phyloP scores from a whole-genome alignment of 2,113 vertebrate genomes.

The Ramphastos sulfuratus region DNA sequence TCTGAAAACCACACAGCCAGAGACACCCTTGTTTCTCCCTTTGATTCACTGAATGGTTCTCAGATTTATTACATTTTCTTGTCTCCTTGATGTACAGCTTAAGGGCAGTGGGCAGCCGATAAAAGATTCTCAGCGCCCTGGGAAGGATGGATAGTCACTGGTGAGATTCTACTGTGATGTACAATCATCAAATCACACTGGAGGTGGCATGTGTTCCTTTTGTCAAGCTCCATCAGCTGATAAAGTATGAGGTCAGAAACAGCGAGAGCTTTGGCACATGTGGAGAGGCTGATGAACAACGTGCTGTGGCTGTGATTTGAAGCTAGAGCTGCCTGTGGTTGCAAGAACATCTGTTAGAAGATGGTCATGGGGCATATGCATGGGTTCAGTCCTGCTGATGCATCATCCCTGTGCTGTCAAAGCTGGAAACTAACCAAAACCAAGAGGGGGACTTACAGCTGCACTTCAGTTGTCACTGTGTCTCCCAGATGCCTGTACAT shows the following conservation, averaged over 20 bases:
- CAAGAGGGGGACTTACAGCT: not conserved
- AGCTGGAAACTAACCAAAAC: constrained; percentile 33
- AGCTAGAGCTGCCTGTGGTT: constrained; percentile 26
- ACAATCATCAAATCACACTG: constrained; percentile 51
- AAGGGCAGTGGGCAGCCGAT: constrained; percentile 53
- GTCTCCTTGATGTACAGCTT: constrained; percentile 61
- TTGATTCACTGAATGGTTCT: constrained; percentile 66
- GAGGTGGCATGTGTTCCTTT: constrained; percentile 60
- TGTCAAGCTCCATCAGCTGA: constrained; percentile 54
- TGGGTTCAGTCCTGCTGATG: constrained; percentile 17
- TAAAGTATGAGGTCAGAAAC: constrained; percentile 52
- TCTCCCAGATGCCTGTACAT: not conserved
- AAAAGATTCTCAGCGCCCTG: constrained; percentile 60
- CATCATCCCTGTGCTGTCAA: not conserved
- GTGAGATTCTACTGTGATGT: constrained; percentile 57
- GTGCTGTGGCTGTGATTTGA: constrained; percentile 8
- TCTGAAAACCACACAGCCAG: constrained; percentile 51
- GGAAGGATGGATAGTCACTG: constrained; percentile 46
- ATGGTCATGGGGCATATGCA: not conserved
- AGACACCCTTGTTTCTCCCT: constrained; percentile 41
- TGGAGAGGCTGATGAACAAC: not conserved
- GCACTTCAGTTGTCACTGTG: not conserved
- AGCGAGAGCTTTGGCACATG: constrained; percentile 20
- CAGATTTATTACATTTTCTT: constrained; percentile 62
- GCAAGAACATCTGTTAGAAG: constrained; percentile 50